These are phyloP conservation scores for Drosophila dunni DNA, from an alignment of 1,140 invertebrate genomes.

Conservation along the genomic window DNA sequence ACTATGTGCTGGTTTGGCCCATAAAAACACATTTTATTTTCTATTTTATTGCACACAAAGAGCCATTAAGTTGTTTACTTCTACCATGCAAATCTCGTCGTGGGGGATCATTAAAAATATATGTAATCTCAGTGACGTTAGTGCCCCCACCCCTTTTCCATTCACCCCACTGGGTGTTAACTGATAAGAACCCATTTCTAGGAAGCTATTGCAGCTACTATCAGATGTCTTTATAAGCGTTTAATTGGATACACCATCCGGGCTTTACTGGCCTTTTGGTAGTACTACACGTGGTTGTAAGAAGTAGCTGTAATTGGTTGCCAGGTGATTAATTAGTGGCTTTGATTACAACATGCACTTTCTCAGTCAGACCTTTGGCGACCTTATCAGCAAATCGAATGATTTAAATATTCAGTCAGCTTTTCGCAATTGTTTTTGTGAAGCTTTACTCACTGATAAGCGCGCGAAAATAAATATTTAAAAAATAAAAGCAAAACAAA, in stretches of 20 bases:
- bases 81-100: slow-evolving; percentile 17
- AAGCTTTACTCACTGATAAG: slow-evolving; percentile 40
- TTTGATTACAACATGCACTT: slow-evolving; percentile 53
- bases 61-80: slow-evolving; percentile 64
- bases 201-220: neutral
- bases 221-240: neutral
- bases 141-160: slow-evolving; percentile 10
- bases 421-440: slow-evolving; percentile 40
- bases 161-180: slow-evolving; percentile 19
- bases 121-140: slow-evolving; percentile 24
- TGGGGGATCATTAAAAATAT: neutral
- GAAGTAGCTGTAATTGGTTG: slow-evolving; percentile 28
- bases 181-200: slow-evolving; percentile 31
- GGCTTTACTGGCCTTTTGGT: neutral
- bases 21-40: no score
- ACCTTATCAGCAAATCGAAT: slow-evolving; percentile 51
- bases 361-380: slow-evolving; percentile 17
- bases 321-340: slow-evolving; percentile 52
- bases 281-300: slow-evolving; percentile 6
- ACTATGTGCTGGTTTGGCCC: neutral
- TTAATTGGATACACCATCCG: neutral
- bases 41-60: slow-evolving; percentile 17
- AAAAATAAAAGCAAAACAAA: neutral
- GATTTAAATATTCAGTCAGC: slow-evolving; percentile 42
- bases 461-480: slow-evolving; percentile 44